Base-by-base conservation (phyloP, 2,888 invertebrate species). In the Rapana venosa region DNA sequence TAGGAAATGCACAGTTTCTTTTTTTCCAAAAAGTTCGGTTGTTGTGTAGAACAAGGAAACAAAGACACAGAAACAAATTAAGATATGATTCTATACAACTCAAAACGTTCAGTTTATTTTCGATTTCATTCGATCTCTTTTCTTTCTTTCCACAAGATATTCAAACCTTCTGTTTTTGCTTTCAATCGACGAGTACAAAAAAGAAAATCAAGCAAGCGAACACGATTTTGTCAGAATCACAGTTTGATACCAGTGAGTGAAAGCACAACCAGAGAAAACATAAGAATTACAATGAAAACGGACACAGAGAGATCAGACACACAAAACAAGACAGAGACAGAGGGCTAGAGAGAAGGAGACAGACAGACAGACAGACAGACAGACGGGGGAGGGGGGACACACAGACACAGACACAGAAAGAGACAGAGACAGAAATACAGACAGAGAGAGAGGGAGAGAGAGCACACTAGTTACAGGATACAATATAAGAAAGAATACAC, bases 331-430 rank as follows among this genome's bases (percentile, higher is more conserved):
- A 20, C 11, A 15, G 15, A 79, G 4, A 20, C 20, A 74, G 26
- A 74, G 26, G n/a, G 17, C 6, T 6, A 20, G 13, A 74, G 17
- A 74, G 26, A 74, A 26, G 26, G 74, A 74, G 74, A 74, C 20
- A 74, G 74, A 74, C 74, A 74, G 74, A 74, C 74, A 74, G 74
- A 74, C 74, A 74, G 74, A 74, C 74, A 74, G 74, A 74, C 74
- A 74, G 74, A 74, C 17, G n/a, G 74, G 26, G 26, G 26, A 26
- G 26, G n/a, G n/a, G 20, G 6, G 74, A 74, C 20, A 74, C 6
- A 74, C 20, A 74, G 79, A 22, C 79, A 79, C 5, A 70, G 5
- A 30, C 13, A 79, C 79, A 32, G 79, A 79, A 11, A 22, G 6
- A 79, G 22, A 79, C 32, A 79, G 30, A 30, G 5, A 5, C 5